Evolutionary conservation across 2,888 invertebrate genomes (phyloP).

Genomic region (Erynnis tages): DNA sequence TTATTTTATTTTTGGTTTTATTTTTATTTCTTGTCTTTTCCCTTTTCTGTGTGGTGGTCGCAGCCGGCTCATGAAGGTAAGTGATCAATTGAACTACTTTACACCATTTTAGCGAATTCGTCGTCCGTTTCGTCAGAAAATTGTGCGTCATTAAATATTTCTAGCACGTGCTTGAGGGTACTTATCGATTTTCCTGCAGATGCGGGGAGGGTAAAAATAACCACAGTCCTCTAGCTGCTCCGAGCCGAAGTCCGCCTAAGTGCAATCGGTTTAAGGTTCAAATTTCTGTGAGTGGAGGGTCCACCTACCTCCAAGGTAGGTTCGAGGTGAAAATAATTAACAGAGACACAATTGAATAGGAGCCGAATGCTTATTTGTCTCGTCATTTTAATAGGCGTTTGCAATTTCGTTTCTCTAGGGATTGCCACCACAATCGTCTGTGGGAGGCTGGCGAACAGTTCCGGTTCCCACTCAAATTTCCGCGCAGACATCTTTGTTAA

Average conservation of each 20-base stretch:
- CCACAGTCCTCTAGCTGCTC: conserved; percentile 16
- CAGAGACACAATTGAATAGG: conserved; percentile 43
- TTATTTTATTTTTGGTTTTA: conserved; percentile 34
- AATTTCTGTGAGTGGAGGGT: background rate
- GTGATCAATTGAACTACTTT: conserved; percentile 35
- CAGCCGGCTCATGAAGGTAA: conserved; percentile 51
- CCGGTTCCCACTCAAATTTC: conserved; percentile 7
- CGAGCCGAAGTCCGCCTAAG: conserved; percentile 31
- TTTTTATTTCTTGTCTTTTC: conserved; percentile 35
- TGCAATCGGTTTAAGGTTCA: conserved; percentile 30
- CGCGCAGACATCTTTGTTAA: conserved; percentile 25
- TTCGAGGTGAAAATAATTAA: conserved; percentile 47
- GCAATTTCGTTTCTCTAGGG: conserved; percentile 20
- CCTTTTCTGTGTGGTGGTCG: conserved; percentile 47
- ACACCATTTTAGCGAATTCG: background rate
- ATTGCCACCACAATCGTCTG: conserved; percentile 9
- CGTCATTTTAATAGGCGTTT: conserved; percentile 20
- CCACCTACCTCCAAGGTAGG: conserved; percentile 16
- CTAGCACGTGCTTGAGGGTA: conserved; percentile 42
- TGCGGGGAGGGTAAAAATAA: conserved; percentile 52
- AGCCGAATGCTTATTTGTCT: conserved; percentile 23
- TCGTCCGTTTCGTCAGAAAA: conserved; percentile 16
- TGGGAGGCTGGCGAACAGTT: conserved; percentile 2
- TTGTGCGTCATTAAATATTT: conserved; percentile 32
- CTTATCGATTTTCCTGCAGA: conserved; percentile 57